phyloP scores from a whole-genome alignment of 2,888 invertebrate species.

The Nomada lathburiana region DNA sequence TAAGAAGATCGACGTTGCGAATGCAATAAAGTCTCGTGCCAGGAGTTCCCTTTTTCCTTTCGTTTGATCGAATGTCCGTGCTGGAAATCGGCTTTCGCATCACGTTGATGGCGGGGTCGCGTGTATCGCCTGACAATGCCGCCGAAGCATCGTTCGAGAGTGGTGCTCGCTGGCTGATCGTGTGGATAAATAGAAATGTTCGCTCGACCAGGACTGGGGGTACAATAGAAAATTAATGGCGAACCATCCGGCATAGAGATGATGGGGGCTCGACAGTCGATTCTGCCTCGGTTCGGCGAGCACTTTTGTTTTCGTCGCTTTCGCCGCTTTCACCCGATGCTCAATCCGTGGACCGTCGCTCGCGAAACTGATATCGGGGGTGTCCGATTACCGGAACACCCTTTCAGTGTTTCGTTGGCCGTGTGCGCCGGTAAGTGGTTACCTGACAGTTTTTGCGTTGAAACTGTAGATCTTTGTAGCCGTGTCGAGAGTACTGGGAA shows the following conservation, averaged over 20 bases:
- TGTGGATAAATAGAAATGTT: conserved; percentile 58
- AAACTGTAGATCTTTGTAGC: conserved; percentile 11
- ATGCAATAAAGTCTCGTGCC: conserved; percentile 53
- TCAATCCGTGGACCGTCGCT: conserved; percentile 4
- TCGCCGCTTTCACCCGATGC: neutral
- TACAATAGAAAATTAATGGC: conserved; percentile 71
- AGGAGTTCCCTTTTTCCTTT: conserved; percentile 43
- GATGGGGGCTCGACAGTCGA: conserved; percentile 36
- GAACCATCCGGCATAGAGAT: conserved; percentile 55
- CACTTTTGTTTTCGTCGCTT: conserved; percentile 37
- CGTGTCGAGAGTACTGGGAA: neutral
- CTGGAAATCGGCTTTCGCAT: conserved; percentile 62
- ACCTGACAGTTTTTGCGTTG: conserved; percentile 5
- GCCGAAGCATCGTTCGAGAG: conserved; percentile 28
- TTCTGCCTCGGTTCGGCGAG: conserved; percentile 17
- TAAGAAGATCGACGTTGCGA: conserved; percentile 29
- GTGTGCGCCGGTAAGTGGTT: neutral
- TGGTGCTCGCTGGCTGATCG: conserved; percentile 17
- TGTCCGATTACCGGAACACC: conserved; percentile 27
- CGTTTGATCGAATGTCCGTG: conserved; percentile 56
- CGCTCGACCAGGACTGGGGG: conserved; percentile 37
- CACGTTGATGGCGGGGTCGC: conserved; percentile 65
- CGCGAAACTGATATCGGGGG: conserved; percentile 19
- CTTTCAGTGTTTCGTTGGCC: conserved; percentile 10
- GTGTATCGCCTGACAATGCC: conserved; percentile 66